Evolutionary conservation across 1,140 invertebrate species (phyloP).

Genomic region (Batillaria attramentaria): DNA sequence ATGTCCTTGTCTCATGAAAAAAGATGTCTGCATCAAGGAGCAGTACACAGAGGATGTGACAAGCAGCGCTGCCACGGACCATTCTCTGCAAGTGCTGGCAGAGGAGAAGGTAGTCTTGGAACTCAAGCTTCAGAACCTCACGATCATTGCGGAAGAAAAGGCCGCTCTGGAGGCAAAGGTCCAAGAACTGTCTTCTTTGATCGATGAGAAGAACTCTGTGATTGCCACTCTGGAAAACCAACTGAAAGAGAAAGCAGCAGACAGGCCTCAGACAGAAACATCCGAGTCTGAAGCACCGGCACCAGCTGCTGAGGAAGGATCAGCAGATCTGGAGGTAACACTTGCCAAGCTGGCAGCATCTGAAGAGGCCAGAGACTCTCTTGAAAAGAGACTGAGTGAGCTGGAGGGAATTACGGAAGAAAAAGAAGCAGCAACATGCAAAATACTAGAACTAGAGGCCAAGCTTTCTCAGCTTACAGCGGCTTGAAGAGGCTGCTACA

Average conservation of each 20-base stretch:
- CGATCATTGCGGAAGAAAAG: conserved; percentile 12
- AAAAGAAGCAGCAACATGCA: background rate
- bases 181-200: conserved; percentile 12
- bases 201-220: background rate
- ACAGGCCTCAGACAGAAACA: too few relatives aligned
- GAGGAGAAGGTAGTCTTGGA: conserved; percentile 7
- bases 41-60: background rate
- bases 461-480: background rate
- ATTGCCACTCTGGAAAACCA: conserved; percentile 4
- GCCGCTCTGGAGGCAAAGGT: conserved; percentile 17
- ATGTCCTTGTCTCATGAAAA: too few relatives aligned
- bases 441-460: background rate
- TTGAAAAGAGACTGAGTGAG: conserved; percentile 2
- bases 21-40: background rate
- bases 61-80: background rate
- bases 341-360: background rate
- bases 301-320: background rate
- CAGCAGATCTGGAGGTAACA: background rate
- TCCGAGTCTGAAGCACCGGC: too few relatives aligned
- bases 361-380: background rate
- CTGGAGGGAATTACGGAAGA: conserved; percentile 7
- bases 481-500: background rate
- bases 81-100: too few relatives aligned
- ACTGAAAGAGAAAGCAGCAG: background rate
- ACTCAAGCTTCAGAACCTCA: conserved; percentile 19